These are phyloP conservation scores for Chrysemys picta DNA, from an alignment of 2,113 vertebrate genomes.

Conservation along the genomic window DNA sequence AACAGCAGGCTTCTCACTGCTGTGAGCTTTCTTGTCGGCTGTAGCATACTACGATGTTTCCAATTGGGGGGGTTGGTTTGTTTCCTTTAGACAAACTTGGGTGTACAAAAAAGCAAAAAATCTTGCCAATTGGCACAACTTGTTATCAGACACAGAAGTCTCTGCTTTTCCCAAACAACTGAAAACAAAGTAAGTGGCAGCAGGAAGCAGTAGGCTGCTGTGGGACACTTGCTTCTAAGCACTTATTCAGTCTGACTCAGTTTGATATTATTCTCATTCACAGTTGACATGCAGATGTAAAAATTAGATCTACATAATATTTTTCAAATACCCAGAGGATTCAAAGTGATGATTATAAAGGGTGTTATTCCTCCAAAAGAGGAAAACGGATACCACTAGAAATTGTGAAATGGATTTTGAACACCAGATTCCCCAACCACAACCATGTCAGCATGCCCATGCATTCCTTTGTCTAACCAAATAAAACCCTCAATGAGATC, in stretches of 20 bases:
- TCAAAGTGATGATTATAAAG: conserved; percentile 23
- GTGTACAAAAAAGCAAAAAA: fast-evolving
- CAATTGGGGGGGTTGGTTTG: background rate
- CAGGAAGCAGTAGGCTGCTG: background rate
- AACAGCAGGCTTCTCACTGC: background rate
- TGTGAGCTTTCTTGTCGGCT: background rate
- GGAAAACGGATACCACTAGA: background rate
- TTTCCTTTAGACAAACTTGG: background rate
- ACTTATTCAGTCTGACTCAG: background rate
- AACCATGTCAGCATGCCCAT: background rate
- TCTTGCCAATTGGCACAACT: background rate
- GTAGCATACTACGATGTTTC: background rate
- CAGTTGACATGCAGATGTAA: conserved; percentile 1
- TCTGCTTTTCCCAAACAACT: background rate
- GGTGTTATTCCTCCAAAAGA: background rate
- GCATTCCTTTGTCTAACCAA: background rate
- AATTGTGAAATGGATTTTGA: conserved; percentile 12
- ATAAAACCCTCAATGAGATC: background rate
- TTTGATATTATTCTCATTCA: background rate
- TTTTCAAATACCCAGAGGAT: background rate
- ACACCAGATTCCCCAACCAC: fast-evolving
- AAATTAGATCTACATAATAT: background rate
- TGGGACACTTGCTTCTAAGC: background rate
- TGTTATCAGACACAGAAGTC: background rate
- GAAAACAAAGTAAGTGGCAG: background rate